phyloP scores from a whole-genome alignment of 2,113 vertebrate genomes.

The Thunnus thynnus region DNA sequence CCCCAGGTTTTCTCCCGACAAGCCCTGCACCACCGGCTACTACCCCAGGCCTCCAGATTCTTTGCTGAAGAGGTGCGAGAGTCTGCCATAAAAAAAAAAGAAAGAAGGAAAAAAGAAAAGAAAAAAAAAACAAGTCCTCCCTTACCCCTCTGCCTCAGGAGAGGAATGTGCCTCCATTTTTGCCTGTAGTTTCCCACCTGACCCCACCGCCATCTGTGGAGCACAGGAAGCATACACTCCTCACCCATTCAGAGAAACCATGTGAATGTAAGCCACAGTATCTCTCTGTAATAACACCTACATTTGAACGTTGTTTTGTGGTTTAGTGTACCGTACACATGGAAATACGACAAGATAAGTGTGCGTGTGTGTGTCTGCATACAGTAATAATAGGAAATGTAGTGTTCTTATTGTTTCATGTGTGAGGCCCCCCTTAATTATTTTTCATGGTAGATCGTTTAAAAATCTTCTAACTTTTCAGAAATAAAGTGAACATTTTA shows the following conservation, averaged over 20 bases:
- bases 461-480: constrained; percentile 12
- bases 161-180: constrained; percentile 74
- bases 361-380: constrained; percentile 53
- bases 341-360: constrained; percentile 66
- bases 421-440: constrained; percentile 18
- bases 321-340: constrained; percentile 70
- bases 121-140: constrained; percentile 41
- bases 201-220: constrained; percentile 51
- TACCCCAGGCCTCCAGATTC: constrained; percentile 92
- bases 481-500: constrained; percentile 43
- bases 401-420: constrained; percentile 57
- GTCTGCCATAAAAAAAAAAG: constrained; percentile 58
- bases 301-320: constrained; percentile 71
- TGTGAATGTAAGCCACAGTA: constrained; percentile 82
- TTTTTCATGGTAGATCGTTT: constrained; percentile 43
- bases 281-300: constrained; percentile 64
- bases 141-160: constrained; percentile 66
- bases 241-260: constrained; percentile 72
- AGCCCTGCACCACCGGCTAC: constrained; percentile 90
- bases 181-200: constrained; percentile 59
- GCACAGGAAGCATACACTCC: constrained; percentile 55
- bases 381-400: constrained; percentile 57
- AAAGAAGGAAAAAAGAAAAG: background rate
- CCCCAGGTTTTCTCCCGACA: constrained; percentile 90
- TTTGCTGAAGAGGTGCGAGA: constrained; percentile 85